Base-by-base conservation (phyloP, 2,888 invertebrate species). In the Junonia oenone region DNA sequence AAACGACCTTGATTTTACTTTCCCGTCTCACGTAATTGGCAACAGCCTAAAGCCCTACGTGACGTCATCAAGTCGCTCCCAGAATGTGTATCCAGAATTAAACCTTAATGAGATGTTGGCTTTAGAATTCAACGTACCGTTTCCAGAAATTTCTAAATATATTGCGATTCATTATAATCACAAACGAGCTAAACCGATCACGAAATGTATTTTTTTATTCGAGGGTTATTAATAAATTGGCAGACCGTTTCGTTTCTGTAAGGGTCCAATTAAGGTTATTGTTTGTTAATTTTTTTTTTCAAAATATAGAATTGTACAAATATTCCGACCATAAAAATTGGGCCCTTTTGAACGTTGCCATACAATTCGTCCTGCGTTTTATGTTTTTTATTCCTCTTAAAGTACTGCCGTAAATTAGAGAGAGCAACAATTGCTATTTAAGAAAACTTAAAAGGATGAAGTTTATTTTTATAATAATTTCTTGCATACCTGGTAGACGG, bases 1-100 rank as follows among this genome's bases (percentile, higher is more conserved):
- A 48, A 58, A 58, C 54, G 58, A 56, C 62, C 62, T 62, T 61
- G 62, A 56, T 58, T 62, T 62, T 53, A 61, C 61, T 58, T 56
- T 53, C 56, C 50, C 60, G 46, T 45, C 52, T 61, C 56, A 52
- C 55, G 56, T 61, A 62, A 60, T 60, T 58, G 56, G 51, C 56
- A 55, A 51, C 57, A 47, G 61, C 46, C 56, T 58, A 53, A 48
- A 56, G 38, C 48, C 51, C 51, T 60, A 60, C 58, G 60, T 60
- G 59, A 60, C 54, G n/a, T 51, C 45, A 49, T 57, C 50, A 33
- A 51, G 53, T 43, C 46, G 43, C 45, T 62, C 43, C 49, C 43
- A 50, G 56, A 57, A 51, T 53, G 51, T 51, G 49, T 45, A 26
- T 55, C 45, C 51, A 35, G 37, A 62, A 57, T 62, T 62, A 54